These are phyloP conservation scores for Montifringilla adamsi DNA, from an alignment of 2,113 vertebrate species.

Conservation along the genomic window DNA sequence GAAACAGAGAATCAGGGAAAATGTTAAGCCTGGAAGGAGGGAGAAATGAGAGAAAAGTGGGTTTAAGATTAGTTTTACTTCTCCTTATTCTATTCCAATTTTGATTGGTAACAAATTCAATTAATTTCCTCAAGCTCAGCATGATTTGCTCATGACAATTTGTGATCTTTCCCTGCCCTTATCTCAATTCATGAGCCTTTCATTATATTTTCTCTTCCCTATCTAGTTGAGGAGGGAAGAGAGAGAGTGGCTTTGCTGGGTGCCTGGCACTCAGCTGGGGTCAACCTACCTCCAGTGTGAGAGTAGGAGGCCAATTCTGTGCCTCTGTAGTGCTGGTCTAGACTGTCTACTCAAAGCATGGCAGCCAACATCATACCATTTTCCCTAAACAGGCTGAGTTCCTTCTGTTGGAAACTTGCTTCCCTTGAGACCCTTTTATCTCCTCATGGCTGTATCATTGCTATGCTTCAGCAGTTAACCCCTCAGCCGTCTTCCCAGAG, in stretches of 20 bases:
- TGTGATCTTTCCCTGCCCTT: background rate
- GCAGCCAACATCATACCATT: background rate
- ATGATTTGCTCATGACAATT: background rate
- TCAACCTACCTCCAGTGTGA: background rate
- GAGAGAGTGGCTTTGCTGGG: background rate
- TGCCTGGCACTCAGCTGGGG: background rate
- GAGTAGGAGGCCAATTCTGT: fast-evolving
- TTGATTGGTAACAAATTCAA: background rate
- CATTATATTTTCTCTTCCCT: background rate
- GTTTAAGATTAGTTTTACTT: background rate
- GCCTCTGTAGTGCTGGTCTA: background rate
- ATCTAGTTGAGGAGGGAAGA: background rate
- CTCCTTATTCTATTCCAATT: background rate
- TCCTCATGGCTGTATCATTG: background rate
- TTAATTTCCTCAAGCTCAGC: background rate
- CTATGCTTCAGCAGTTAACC: background rate
- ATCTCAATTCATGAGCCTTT: background rate
- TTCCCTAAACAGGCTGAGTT: background rate
- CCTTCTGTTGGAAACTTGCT: background rate
- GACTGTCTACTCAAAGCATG: background rate
- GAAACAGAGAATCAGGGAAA: background rate
- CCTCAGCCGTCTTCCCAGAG: background rate
- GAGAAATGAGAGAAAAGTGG: background rate
- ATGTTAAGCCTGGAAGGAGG: background rate
- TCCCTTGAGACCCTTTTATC: background rate